phyloP scores from a whole-genome alignment of 2,113 vertebrate genomes.

The Protomyctophum bolini region DNA sequence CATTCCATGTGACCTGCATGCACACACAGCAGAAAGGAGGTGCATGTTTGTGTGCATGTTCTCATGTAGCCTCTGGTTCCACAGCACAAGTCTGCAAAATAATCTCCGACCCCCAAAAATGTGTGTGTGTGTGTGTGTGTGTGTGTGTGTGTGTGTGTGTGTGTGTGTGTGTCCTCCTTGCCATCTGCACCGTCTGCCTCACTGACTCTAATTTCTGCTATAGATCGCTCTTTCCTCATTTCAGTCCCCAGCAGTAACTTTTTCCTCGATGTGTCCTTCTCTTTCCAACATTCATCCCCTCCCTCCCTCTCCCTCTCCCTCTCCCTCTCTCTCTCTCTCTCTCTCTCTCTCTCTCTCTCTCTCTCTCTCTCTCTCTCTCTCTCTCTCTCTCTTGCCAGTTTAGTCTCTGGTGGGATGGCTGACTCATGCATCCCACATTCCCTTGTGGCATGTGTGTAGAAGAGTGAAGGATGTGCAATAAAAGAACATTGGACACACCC shows the following conservation, averaged over 20 bases:
- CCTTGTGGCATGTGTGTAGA: conserved; percentile 30
- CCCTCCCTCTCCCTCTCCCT: neutral
- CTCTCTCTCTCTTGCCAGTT: conserved; percentile 7
- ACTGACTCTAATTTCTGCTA: conserved; percentile 27
- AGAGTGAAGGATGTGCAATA: conserved; percentile 19
- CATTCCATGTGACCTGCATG: conserved; percentile 6
- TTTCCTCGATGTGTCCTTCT: conserved; percentile 3
- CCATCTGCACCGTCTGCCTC: conserved; percentile 45
- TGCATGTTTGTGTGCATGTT: conserved; percentile 17
- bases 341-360: neutral
- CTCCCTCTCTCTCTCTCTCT: neutral
- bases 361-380: conserved; percentile 5
- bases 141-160: conserved; percentile 12
- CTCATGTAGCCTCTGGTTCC: conserved; percentile 13
- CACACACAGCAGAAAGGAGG: neutral
- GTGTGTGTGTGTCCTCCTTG: conserved; percentile 11
- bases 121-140: conserved; percentile 11
- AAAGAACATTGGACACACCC: neutral
- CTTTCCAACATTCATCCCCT: conserved; percentile 51
- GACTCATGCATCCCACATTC: conserved; percentile 42
- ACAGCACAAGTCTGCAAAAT: conserved; percentile 11
- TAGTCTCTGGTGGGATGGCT: conserved; percentile 5
- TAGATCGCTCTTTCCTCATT: conserved; percentile 50
- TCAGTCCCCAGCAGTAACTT: conserved; percentile 21
- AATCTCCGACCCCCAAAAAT: conserved; percentile 1